Conservation (phyloP, 2,797 vertebrate genomes). For the Peromyscus attwateri region DNA sequence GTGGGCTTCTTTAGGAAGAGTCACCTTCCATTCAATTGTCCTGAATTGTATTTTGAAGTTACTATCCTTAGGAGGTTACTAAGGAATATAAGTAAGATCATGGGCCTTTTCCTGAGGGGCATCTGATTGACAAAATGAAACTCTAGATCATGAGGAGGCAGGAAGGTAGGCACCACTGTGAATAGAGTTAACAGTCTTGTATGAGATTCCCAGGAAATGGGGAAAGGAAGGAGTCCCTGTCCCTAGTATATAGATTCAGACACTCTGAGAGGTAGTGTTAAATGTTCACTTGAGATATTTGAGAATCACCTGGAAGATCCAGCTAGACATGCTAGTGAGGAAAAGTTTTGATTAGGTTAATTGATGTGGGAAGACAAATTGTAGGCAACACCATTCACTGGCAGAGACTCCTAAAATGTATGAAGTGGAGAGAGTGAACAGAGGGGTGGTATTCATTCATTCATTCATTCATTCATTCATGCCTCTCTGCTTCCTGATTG, state of each 20-base stretch:
- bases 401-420: neutral
- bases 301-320: neutral
- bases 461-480: neutral
- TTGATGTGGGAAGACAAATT: neutral
- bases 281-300: neutral
- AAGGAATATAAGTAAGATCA: neutral
- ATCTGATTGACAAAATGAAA: neutral
- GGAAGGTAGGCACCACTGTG: neutral
- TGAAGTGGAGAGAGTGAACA: neutral
- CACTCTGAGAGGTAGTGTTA: neutral
- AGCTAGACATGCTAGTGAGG: neutral
- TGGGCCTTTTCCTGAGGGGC: neutral
- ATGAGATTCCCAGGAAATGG: neutral
- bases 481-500: neutral
- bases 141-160: neutral
- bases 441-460: neutral
- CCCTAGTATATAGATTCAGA: neutral
- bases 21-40: neutral
- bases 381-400: neutral
- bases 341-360: neutral
- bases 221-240: neutral
- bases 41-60: neutral
- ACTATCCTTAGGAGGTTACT: neutral
- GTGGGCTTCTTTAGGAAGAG: neutral
- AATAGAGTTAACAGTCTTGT: neutral